Conservation (phyloP, 64 coral and sea anemone species). For the Dendrophyllia cribrosa region DNA sequence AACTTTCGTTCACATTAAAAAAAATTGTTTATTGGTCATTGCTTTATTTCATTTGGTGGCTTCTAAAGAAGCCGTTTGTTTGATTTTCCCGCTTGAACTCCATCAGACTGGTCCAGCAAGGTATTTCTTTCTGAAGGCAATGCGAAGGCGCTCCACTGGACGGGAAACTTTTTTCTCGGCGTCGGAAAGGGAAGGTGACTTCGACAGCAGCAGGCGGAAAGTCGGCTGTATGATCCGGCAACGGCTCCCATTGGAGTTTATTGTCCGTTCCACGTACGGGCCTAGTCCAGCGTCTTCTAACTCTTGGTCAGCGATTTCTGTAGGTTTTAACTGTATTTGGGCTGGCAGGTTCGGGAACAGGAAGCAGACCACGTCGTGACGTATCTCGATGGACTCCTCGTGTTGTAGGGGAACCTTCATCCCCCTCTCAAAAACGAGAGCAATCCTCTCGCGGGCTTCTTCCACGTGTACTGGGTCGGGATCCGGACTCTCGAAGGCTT, state of each 20-base stretch:
- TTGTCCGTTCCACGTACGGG: conserved; percentile 1
- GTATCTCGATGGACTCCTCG: too few species aligned
- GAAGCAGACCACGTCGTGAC: background rate
- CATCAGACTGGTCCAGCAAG: too few species aligned
- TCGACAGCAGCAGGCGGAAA: conserved; percentile 4
- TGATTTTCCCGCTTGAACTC: too few species aligned
- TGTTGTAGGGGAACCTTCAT: too few species aligned
- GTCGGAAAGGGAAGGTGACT: conserved; percentile 9
- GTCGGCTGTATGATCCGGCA: background rate
- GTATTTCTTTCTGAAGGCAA: conserved; percentile 39
- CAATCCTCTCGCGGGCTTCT: too few species aligned
- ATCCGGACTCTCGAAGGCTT: too few species aligned
- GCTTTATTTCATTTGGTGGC: too few species aligned
- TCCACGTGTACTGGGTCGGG: too few species aligned
- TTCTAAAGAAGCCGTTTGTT: too few species aligned
- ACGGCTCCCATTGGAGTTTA: background rate
- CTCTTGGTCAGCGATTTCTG: background rate
- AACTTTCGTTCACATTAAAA: too few species aligned
- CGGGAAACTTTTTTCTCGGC: background rate
- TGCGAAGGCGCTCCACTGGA: conserved; percentile 23
- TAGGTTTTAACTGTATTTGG: background rate
- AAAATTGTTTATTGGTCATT: too few species aligned
- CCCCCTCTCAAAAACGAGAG: too few species aligned
- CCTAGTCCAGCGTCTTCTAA: conserved; percentile 1
- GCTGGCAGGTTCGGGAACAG: conserved; percentile 16